Evolutionary conservation across 2,888 invertebrate genomes (phyloP).

Genomic region (Choreutis nemorana): DNA sequence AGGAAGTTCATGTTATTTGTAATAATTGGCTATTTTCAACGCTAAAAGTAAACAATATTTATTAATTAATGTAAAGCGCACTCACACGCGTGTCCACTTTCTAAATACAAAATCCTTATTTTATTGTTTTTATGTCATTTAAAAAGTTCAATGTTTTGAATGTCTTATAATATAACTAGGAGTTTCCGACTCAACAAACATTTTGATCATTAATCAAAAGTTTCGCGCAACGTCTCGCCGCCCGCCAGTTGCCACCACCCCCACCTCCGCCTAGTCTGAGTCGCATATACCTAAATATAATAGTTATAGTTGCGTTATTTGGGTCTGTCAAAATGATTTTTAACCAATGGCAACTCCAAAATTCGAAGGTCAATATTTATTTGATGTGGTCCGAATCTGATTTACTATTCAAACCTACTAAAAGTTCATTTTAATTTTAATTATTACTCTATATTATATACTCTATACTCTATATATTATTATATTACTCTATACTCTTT

Average conservation of each 20-base stretch:
- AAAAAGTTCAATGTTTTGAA: conserved; percentile 44
- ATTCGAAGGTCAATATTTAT: conserved; percentile 33
- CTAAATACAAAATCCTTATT: conserved; percentile 3
- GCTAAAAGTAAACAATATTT: neutral
- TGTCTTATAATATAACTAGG: conserved; percentile 33
- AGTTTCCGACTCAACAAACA: conserved; percentile 56
- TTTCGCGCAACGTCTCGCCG: conserved; percentile 55
- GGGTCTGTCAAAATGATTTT: conserved; percentile 36
- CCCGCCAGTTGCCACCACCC: conserved; percentile 22
- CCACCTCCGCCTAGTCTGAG: conserved; percentile 39
- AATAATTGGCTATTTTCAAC: conserved; percentile 9
- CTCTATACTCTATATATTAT: no score
- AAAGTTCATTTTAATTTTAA: no score
- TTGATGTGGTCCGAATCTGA: no score
- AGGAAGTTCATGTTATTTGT: conserved; percentile 23
- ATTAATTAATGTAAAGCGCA: conserved; percentile 1
- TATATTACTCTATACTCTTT: no score
- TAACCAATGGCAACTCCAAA: conserved; percentile 30
- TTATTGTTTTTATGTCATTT: conserved; percentile 6
- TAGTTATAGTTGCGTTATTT: conserved; percentile 16
- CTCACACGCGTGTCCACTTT: neutral
- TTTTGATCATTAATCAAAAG: conserved; percentile 65
- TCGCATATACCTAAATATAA: conserved; percentile 15
- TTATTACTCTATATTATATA: no score
- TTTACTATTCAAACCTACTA: no score